Percentiles rank a stretch among this genome's conserved stretches.
These are phyloP conservation scores for Rhagoletis zephyria DNA, from an alignment of 1,140 invertebrate genomes.

Conservation along the genomic window DNA sequence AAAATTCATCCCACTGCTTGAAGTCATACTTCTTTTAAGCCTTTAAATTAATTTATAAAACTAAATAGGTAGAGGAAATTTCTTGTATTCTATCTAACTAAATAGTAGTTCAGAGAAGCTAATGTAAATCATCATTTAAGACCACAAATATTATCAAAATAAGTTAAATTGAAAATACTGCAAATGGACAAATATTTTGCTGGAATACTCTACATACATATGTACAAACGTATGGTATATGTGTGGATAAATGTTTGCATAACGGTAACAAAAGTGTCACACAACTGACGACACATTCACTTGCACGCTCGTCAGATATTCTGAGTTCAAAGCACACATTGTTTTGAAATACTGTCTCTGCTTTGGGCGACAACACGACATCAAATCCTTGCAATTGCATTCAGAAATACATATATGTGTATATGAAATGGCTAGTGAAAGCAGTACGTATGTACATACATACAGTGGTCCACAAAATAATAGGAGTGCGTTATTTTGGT, in stretches of 20 bases:
- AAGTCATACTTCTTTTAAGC: background rate
- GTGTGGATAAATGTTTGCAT: background rate
- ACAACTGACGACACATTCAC: background rate
- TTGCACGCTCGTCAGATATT: background rate
- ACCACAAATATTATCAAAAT: constrained; percentile 17
- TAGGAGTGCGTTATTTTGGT: too few relatives aligned
- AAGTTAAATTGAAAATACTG: background rate
- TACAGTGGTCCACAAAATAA: too few relatives aligned
- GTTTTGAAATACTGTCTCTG: background rate
- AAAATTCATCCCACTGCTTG: too few relatives aligned
- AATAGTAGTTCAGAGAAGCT: background rate
- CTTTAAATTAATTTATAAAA: background rate
- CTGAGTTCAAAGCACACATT: constrained; percentile 30
- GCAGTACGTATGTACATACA: too few relatives aligned
- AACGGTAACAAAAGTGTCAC: background rate
- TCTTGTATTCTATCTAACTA: background rate
- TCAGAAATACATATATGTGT: too few relatives aligned
- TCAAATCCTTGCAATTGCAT: background rate
- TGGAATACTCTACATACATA: background rate
- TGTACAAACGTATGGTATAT: background rate
- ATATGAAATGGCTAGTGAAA: too few relatives aligned
- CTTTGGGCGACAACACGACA: background rate
- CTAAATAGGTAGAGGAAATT: background rate
- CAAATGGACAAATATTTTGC: background rate
- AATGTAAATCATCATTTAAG: constrained; percentile 27